phyloP scores from a whole-genome alignment of 2,113 vertebrate species.

The Pithys albifrons region DNA sequence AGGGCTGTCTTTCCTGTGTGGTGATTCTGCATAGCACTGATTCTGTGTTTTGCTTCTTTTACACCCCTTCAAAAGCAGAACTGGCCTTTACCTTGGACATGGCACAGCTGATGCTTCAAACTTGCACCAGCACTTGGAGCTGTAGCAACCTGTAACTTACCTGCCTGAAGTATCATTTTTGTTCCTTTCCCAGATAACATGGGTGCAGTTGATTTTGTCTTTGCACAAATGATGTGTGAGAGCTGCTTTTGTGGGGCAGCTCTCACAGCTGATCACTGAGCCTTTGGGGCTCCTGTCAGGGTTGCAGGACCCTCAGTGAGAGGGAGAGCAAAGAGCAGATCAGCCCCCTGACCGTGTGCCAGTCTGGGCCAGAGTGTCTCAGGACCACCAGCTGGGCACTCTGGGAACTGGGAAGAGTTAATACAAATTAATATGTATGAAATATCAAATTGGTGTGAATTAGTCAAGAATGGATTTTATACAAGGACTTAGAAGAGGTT shows the following conservation, averaged over 20 bases:
- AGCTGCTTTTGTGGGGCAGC: neutral
- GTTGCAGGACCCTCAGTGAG: neutral
- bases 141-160: neutral
- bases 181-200: neutral
- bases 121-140: neutral
- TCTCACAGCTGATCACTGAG: neutral
- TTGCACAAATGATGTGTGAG: neutral
- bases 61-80: neutral
- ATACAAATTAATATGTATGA: neutral
- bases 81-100: neutral
- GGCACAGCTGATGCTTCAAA: neutral
- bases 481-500: neutral
- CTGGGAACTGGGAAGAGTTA: neutral
- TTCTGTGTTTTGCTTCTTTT: neutral
- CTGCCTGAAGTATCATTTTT: neutral
- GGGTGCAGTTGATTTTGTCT: neutral
- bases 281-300: neutral
- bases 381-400: rapidly evolving
- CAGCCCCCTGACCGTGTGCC: neutral
- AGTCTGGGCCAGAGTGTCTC: neutral
- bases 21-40: neutral
- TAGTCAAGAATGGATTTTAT: neutral
- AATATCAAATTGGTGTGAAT: neutral
- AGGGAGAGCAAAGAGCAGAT: neutral
- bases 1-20: neutral